Conservation (phyloP, 2,113 vertebrate species). For the Semicossyphus pulcher region DNA sequence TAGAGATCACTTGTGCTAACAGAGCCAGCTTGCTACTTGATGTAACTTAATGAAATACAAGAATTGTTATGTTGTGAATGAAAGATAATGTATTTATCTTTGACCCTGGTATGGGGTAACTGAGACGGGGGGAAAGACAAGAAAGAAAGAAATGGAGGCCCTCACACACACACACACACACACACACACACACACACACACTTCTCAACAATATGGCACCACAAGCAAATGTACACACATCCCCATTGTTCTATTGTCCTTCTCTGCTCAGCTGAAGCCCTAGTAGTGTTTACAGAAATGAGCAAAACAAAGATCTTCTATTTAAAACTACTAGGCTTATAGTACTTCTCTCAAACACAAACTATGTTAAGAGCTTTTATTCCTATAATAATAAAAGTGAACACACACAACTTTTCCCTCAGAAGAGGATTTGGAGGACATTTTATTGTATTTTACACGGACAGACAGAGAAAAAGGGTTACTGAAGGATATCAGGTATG, state of each 20-base stretch:
- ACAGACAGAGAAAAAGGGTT: slow-evolving; percentile 74
- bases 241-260: slow-evolving; percentile 75
- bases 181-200: slow-evolving; percentile 33
- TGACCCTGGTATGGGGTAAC: slow-evolving; percentile 4
- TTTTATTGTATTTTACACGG: slow-evolving; percentile 83
- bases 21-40: background rate
- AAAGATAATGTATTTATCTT: slow-evolving; percentile 19
- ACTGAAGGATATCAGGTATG: slow-evolving; percentile 69
- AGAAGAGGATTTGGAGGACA: slow-evolving; percentile 55
- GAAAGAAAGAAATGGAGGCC: slow-evolving; percentile 15
- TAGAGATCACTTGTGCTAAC: background rate
- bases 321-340: background rate
- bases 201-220: slow-evolving; percentile 41
- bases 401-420: slow-evolving; percentile 51
- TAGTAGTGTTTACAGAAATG: slow-evolving; percentile 50
- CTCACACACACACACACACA: slow-evolving; percentile 23
- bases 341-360: slow-evolving; percentile 1
- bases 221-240: slow-evolving; percentile 60
- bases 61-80: background rate
- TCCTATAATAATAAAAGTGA: slow-evolving; percentile 35
- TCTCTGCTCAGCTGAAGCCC: slow-evolving; percentile 38
- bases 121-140: slow-evolving; percentile 16
- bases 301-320: slow-evolving; percentile 26
- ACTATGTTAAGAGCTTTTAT: background rate
- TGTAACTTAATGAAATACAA: background rate